These are phyloP conservation scores for Saimiri boliviensis DNA, from an alignment of 2,113 vertebrate species.

Conservation along the genomic window DNA sequence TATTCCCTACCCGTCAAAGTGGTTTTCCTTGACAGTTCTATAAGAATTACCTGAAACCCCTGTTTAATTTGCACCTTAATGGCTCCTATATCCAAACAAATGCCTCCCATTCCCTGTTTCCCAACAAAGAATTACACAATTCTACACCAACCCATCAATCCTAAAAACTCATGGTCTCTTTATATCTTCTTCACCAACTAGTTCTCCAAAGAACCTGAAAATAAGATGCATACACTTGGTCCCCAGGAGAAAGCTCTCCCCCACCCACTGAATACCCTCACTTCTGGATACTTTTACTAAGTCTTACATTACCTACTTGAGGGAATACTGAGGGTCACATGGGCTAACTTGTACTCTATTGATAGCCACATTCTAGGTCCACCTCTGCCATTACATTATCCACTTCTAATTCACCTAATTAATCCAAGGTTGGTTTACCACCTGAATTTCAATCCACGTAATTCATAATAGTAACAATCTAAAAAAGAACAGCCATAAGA, in stretches of 20 bases:
- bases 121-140: slow-evolving; percentile 33
- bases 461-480: neutral
- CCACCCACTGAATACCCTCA: neutral
- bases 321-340: neutral
- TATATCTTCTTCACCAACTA: neutral
- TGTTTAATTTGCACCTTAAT: slow-evolving; percentile 27
- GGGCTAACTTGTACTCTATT: neutral
- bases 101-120: neutral
- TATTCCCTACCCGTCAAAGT: neutral
- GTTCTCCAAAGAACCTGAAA: slow-evolving; percentile 33
- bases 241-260: slow-evolving; percentile 6
- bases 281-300: slow-evolving; percentile 20
- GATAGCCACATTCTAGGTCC: neutral
- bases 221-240: neutral
- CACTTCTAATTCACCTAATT: neutral
- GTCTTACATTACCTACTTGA: neutral
- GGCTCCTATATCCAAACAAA: slow-evolving; percentile 31
- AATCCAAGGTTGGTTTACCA: neutral
- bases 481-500: neutral
- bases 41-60: neutral
- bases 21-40: slow-evolving; percentile 41
- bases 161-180: slow-evolving; percentile 40
- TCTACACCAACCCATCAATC: slow-evolving; percentile 22
- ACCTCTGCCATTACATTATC: neutral
- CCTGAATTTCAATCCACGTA: slow-evolving; percentile 8